Base-by-base conservation (phyloP, 2,888 invertebrate species). In the Acanthosepion esculentum region DNA sequence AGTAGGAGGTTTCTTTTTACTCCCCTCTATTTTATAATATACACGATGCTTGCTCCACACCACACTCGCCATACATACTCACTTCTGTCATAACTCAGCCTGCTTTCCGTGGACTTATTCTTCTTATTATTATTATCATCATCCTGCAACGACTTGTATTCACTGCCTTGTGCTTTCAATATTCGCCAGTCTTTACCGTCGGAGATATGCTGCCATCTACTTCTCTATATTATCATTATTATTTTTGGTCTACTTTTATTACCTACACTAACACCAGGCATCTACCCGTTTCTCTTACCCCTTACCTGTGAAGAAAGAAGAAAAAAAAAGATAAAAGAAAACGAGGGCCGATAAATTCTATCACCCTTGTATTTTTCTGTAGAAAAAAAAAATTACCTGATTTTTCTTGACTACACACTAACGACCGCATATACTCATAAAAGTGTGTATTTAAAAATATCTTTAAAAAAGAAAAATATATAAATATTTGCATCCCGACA, bases 1-100 rank as follows among this genome's bases (percentile, higher is more conserved):
- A 78, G n/a, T n/a, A 78, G 78, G 78, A n/a, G 78, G 78, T n/a
- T 78, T 78, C 78, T 78, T 78, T 78, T 78, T 78, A 33, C 78
- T 78, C 33, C 78, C n/a, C n/a, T n/a, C 15, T 78, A 78, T 78
- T 78, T 78, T 78, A 78, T 78, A 18, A 78, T 78, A 78, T 78
- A 78, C 78, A 33, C n/a, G 78, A 33, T 78, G 78, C 78, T 33
- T 33, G 78, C n/a, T 78, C 78, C 78, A 33, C 78, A n/a, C 78
- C 78, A 78, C 78, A 78, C 78, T 78, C 12, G n/a, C 78, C 18
- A 33, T 33, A 33, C 78, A 33, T 33, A 78, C 78, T 78, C 78
- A 7, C 78, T n/a, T 33, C n/a, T 15, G 33, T 78, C n/a, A 78
- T n/a, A n/a, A n/a, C 78, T 12, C 78, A n/a, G n/a, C 78, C 78